These are phyloP conservation scores for Lymantria monacha DNA, from an alignment of 2,888 invertebrate genomes.

Conservation along the genomic window DNA sequence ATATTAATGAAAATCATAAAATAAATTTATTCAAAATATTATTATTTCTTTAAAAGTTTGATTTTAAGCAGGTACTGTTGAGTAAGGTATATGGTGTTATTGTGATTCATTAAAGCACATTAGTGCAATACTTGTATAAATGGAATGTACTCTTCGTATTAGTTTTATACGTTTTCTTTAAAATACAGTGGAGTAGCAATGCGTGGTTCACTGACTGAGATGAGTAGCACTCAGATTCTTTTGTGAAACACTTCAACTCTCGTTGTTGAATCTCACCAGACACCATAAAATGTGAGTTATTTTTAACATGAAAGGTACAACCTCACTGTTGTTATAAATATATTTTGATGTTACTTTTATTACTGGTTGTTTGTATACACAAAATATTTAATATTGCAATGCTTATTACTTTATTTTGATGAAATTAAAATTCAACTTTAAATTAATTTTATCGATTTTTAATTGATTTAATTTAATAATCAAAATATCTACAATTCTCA, in stretches of 20 bases:
- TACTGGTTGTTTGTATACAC: neutral
- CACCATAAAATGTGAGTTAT: neutral
- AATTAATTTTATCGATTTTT: too few species aligned
- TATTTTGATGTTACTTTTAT: neutral
- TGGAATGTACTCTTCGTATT: slow-evolving; percentile 30
- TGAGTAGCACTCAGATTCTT: slow-evolving; percentile 29
- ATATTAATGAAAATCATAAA: too few species aligned
- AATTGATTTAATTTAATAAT: too few species aligned
- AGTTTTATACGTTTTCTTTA: slow-evolving; percentile 29
- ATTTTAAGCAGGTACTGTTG: slow-evolving; percentile 20
- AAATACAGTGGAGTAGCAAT: slow-evolving; percentile 35
- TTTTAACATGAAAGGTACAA: neutral
- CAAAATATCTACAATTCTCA: too few species aligned
- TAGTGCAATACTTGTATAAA: slow-evolving; percentile 25
- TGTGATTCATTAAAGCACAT: slow-evolving; percentile 30
- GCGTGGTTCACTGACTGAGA: slow-evolving; percentile 21
- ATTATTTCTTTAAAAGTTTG: too few species aligned
- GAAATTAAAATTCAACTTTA: too few species aligned
- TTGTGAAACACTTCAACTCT: slow-evolving; percentile 28
- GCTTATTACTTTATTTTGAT: too few species aligned
- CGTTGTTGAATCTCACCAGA: slow-evolving; percentile 5
- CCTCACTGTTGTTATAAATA: too few species aligned
- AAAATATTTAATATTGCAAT: neutral
- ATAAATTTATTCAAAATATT: too few species aligned
- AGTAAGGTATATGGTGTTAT: slow-evolving; percentile 28